Evolutionary conservation across 2,113 vertebrate genomes (phyloP).

Genomic region (Pithys albifrons): DNA sequence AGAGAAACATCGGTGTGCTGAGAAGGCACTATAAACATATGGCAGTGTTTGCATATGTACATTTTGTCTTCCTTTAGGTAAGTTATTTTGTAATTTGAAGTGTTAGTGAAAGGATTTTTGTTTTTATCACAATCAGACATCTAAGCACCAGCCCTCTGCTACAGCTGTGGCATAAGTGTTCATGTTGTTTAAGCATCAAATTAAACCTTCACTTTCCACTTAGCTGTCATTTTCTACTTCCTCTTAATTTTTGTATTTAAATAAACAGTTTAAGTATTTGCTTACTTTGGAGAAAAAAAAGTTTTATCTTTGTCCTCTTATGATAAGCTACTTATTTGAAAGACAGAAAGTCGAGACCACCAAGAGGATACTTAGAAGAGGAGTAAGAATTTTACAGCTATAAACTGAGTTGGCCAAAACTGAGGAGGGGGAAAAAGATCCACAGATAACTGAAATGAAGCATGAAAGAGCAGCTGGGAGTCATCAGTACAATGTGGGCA

Average conservation of each 20-base stretch:
- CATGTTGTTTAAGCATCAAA: neutral
- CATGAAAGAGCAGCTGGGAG: neutral
- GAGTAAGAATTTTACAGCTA: neutral
- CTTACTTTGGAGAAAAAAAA: neutral
- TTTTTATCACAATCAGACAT: neutral
- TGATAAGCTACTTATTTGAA: neutral
- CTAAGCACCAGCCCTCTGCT: neutral
- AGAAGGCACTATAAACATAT: neutral
- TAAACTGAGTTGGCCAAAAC: neutral
- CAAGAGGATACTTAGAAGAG: neutral
- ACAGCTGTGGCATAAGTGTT: conserved; percentile 12
- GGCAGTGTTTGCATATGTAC: neutral
- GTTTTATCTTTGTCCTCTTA: neutral
- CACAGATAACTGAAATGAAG: neutral
- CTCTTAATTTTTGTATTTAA: conserved; percentile 29
- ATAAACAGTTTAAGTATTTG: neutral
- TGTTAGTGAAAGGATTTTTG: neutral
- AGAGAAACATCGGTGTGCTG: neutral
- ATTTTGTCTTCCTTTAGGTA: conserved; percentile 23
- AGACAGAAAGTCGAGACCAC: neutral
- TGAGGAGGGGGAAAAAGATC: neutral
- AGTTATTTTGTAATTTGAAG: conserved; percentile 39
- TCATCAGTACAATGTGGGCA: neutral
- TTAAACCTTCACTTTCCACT: conserved; percentile 15
- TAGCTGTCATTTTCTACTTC: neutral